These are phyloP conservation scores for Nothoprocta pentlandii DNA, from an alignment of 2,113 vertebrate genomes.

Conservation along the genomic window DNA sequence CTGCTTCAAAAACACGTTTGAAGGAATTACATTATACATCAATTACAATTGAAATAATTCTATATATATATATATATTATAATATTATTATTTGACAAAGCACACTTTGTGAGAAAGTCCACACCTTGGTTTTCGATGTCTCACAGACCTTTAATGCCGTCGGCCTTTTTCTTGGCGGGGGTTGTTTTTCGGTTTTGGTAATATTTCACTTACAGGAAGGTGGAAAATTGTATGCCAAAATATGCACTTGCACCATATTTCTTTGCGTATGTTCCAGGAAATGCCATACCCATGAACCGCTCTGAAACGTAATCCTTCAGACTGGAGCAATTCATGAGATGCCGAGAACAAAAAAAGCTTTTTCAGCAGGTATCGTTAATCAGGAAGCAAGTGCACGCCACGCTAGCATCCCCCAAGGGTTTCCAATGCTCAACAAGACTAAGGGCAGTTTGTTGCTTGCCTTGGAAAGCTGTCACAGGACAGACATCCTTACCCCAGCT, in stretches of 20 bases:
- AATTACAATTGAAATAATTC: too few relatives aligned
- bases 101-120: neutral
- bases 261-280: slow-evolving; percentile 64
- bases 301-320: slow-evolving; percentile 69
- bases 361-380: slow-evolving; percentile 71
- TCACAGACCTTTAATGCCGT: neutral
- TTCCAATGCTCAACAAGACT: neutral
- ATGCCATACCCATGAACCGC: slow-evolving; percentile 62
- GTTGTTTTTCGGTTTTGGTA: slow-evolving; percentile 23
- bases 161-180: neutral
- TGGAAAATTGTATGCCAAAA: slow-evolving; percentile 40
- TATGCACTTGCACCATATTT: slow-evolving; percentile 50
- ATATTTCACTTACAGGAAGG: slow-evolving; percentile 53
- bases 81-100: neutral
- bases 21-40: neutral
- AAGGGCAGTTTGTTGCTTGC: slow-evolving; percentile 43
- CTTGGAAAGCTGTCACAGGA: slow-evolving; percentile 54
- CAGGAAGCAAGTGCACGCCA: slow-evolving; percentile 61
- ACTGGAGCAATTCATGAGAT: slow-evolving; percentile 54
- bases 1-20: neutral
- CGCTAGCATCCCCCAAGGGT: slow-evolving; percentile 34
- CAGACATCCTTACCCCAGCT: slow-evolving; percentile 45
- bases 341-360: slow-evolving; percentile 43
- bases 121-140: neutral
- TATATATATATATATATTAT: too few relatives aligned